Percentiles rank a stretch among this genome's conserved stretches.
phyloP scores from a whole-genome alignment of 2,888 invertebrate species.

The Brassicogethes aeneus region DNA sequence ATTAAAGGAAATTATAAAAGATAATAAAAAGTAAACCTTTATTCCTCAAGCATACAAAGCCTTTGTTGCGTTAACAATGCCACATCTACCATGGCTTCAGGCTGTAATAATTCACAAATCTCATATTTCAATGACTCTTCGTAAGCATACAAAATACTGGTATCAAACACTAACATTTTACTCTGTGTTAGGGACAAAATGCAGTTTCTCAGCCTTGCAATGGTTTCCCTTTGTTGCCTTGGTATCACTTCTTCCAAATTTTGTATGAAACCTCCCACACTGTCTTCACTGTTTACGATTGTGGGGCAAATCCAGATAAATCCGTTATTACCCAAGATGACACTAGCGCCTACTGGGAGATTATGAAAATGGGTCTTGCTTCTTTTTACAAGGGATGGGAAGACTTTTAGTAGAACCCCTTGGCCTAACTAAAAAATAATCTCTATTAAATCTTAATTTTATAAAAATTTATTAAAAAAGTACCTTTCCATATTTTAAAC shows the following conservation, averaged over 20 bases:
- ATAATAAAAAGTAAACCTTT: too few species aligned
- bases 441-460: not conserved
- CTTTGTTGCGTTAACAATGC: conserved; percentile 71
- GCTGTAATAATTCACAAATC: conserved; percentile 68
- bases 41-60: conserved; percentile 37
- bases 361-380: conserved; percentile 95
- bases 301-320: conserved; percentile 87
- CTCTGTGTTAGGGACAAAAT: conserved; percentile 77
- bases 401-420: conserved; percentile 82
- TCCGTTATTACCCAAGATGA: conserved; percentile 95
- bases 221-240: conserved; percentile 69
- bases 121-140: conserved; percentile 77
- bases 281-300: conserved; percentile 52
- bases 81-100: conserved; percentile 79
- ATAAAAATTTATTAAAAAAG: too few species aligned
- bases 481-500: conserved; percentile 94
- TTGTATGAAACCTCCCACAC: conserved; percentile 67
- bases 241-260: conserved; percentile 64
- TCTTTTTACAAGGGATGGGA: conserved; percentile 83
- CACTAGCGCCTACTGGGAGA: conserved; percentile 80
- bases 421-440: conserved; percentile 58
- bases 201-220: conserved; percentile 83
- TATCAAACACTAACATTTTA: conserved; percentile 86
- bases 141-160: conserved; percentile 83
- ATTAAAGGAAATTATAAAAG: too few species aligned